Evolutionary conservation across 2,113 vertebrate species (phyloP), one percentile per base, ranked within the genome.

Genomic region (Aix galericulata): DNA sequence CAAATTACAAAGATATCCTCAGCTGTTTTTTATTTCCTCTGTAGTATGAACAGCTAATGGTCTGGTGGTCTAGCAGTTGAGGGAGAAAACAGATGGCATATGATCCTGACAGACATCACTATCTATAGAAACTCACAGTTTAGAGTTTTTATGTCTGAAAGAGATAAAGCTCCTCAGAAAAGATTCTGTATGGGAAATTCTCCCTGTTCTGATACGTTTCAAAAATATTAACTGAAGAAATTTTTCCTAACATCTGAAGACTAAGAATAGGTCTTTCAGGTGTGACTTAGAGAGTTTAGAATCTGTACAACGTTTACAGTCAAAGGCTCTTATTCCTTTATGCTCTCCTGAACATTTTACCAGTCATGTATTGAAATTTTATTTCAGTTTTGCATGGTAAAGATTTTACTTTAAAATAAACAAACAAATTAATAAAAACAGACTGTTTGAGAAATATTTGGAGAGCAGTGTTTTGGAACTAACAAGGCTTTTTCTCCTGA

Each of bases 1-100:
- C 79, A 93, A 96, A 97, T 94, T 56, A 66, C 52, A 90, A 67
- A 92, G n/a, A 79, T 87, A 44, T 89, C 75, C 71, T 94, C 48
- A 96, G 86, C 42, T 68, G 91, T 92, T 91, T 94, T 83, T 91
- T 42, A 95, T 63, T 95, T 94, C 72, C 34, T 66, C 20, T 79
- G 80, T 63, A 36, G 52, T 42, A 74, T 34, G 80, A 89, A 81
- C 55, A 79, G 46, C n/a, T 93, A 74, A 85, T 74, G 75, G 50
- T 77, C 59, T 75, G 56, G 13, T 88, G 88, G 42, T 90, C 77
- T 77, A 91, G 67, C n/a, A 94, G 76, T 36, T 94, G 69, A 95
- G 79, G 63, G 58, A 66, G 73, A 93, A 96, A 93, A 90, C 13
- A 93, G 20, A 78, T 80, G 55, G 72, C 50, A 44, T 42, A 27